These are phyloP conservation scores for Anguilla obscura DNA, from an alignment of 2,797 vertebrate genomes.

Conservation along the genomic window DNA sequence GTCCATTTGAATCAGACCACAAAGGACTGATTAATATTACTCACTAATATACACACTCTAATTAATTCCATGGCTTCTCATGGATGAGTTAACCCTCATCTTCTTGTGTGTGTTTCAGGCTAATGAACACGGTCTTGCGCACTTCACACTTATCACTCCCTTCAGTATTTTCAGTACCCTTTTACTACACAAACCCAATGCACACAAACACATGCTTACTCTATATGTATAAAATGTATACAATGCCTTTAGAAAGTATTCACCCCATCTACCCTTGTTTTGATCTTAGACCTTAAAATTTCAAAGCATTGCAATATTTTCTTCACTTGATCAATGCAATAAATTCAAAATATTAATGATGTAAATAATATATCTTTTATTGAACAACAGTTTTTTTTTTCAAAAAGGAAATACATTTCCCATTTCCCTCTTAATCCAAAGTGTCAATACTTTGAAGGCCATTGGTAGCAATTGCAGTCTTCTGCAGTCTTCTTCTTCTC, in stretches of 20 bases:
- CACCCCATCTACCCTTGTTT: neutral
- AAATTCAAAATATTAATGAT: neutral
- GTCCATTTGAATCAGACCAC: slow-evolving; percentile 30
- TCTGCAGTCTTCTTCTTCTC: neutral
- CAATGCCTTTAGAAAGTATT: neutral
- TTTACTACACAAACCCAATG: neutral
- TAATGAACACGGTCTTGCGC: slow-evolving; percentile 10
- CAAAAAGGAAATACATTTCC: neutral
- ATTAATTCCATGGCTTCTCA: slow-evolving; percentile 34
- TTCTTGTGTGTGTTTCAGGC: slow-evolving; percentile 7
- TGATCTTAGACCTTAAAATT: neutral
- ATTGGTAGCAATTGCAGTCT: neutral
- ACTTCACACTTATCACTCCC: neutral
- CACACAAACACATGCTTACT: neutral
- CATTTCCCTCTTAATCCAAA: neutral
- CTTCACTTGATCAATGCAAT: neutral
- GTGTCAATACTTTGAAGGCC: neutral
- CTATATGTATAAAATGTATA: neutral
- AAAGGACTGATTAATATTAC: slow-evolving; percentile 35
- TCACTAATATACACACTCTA: slow-evolving; percentile 38
- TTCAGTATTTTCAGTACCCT: too few species aligned
- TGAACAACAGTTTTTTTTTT: neutral
- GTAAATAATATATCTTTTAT: neutral
- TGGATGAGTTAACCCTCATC: slow-evolving; percentile 8
- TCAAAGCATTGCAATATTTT: neutral